Percentiles rank a stretch among this genome's conserved stretches.
Conservation (phyloP, 2,113 vertebrate species). For the Sclerurus mexicanus region DNA sequence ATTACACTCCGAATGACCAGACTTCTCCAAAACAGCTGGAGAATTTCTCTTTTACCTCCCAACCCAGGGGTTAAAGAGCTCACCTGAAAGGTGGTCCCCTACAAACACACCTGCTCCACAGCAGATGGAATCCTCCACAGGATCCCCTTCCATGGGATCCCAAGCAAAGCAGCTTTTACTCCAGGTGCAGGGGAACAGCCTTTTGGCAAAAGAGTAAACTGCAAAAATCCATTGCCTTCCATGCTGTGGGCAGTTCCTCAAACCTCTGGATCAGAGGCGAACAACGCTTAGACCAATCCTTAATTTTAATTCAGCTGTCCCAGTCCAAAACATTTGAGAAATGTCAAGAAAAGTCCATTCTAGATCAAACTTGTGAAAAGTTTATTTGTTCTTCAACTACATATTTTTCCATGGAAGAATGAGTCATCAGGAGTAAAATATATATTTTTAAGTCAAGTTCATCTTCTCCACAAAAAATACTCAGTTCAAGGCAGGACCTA, state of each 20-base stretch:
- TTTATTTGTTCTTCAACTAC: background rate
- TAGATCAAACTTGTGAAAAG: background rate
- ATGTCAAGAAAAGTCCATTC: background rate
- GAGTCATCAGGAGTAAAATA: constrained; percentile 12
- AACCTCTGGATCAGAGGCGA: background rate
- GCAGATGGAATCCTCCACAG: background rate
- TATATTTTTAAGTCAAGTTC: constrained; percentile 38
- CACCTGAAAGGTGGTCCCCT: background rate
- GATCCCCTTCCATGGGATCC: background rate
- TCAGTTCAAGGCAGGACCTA: background rate
- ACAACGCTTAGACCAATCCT: background rate
- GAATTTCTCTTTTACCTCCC: background rate
- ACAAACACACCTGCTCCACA: background rate
- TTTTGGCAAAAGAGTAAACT: background rate
- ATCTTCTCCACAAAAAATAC: background rate
- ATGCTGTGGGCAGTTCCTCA: background rate
- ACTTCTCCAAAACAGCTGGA: background rate
- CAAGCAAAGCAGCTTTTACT: background rate
- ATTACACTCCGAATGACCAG: background rate
- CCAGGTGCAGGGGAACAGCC: background rate
- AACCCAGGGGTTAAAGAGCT: background rate
- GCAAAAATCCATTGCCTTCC: background rate
- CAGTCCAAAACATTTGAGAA: background rate
- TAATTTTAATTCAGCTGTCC: background rate
- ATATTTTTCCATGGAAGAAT: background rate